Base-by-base conservation (phyloP, 2,797 vertebrate genomes). In the Spinus pinus region DNA sequence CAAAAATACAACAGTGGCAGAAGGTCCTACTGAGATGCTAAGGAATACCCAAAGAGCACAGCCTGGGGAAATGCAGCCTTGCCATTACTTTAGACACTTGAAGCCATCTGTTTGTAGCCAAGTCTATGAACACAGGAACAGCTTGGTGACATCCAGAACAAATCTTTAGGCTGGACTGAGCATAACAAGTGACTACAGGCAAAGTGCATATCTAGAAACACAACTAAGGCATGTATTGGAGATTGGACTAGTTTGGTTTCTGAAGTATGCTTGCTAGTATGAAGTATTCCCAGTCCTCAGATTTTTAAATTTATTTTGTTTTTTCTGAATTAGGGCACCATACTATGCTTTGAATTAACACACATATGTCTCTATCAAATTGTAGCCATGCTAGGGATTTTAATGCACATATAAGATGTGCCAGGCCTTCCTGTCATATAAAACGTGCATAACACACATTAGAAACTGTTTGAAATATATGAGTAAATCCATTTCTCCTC, bases 301-400 rank as follows among this genome's bases (percentile, higher is more conserved):
- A 23, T 31, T 39, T 4, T 23, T 30, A 12, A 39, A 41, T 42
- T 42, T 18, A 18, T 25, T 46, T 53, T 28, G 37, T 49, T 31
- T 46, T 46, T 37, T 27, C 8, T 10, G 12, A 23, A 39, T 57
- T 37, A 51, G 44, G 14, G 9, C 25, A 88, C 20, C 16, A 14
- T 16, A 16, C 21, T 51, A 41, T 56, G 8, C 14, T 67, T 9
- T 72, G 27, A 27, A 27, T 81, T 74, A 49, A 67, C 12, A 70
- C 3, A n/a, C 0, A 0, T 41, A 3, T 44, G 14, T 78, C 57
- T 74, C 50, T 47, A 47, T n/a, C 30, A 20, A 71, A 7, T 22
- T 84, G 61, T 57, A 75, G 31, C n/a, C 5, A 18, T 33, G 4
- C 6, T 30, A 64, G 10, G 6, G 17, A 61, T 47, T 69, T 87